Base-by-base conservation (phyloP, 1,140 invertebrate genomes). In the Drosophila rufa region DNA sequence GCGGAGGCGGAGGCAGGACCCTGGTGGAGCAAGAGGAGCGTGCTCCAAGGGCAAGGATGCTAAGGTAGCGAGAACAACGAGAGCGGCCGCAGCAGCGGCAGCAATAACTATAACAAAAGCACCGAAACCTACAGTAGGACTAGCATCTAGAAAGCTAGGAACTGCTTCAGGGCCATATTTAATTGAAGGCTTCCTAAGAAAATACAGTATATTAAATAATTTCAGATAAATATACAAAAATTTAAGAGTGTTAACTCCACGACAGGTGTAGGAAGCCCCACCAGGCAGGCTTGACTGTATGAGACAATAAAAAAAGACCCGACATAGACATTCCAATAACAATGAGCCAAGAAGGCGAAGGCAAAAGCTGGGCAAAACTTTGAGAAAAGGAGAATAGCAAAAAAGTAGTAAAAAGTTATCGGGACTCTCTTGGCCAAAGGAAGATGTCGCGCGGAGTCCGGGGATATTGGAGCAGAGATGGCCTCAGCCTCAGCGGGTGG, bases 321-420 rank as follows among this genome's bases (percentile, higher is more conserved):
- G 47, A 61, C 77, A 62, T 56, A 83, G 80, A 89, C 84, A 83
- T 78, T 75, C 76, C 80, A 89, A 89, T 89, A 87, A 89, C 83
- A 87, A 83, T 80, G 80, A 60, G 59, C 38, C 60, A 67, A 56
- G 65, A 74, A 67, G 61, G 61, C 55, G 55, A 61, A 53, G 57
- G 51, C 36, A 47, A 17, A 61, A 33, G 46, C 36, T n/a, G n/a
- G 19, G 12, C 4, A 55, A 65, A 76, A 66, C 46, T 75, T 57
- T 42, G 55, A 33, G 14, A 14, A 36, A 48, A 38, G 27, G 50
- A 43, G 40, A 47, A 70, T 53, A 46, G 67, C 33, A 33, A 19
- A 48, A 77, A 70, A 61, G 74, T 67, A 60, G 75, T 69, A 78
- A 78, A 78, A 77, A 77, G 50, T 69, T 78, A 55, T 68, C 74